These are phyloP conservation scores for Penaeus indicus DNA, from an alignment of 1,140 invertebrate species.

Conservation along the genomic window DNA sequence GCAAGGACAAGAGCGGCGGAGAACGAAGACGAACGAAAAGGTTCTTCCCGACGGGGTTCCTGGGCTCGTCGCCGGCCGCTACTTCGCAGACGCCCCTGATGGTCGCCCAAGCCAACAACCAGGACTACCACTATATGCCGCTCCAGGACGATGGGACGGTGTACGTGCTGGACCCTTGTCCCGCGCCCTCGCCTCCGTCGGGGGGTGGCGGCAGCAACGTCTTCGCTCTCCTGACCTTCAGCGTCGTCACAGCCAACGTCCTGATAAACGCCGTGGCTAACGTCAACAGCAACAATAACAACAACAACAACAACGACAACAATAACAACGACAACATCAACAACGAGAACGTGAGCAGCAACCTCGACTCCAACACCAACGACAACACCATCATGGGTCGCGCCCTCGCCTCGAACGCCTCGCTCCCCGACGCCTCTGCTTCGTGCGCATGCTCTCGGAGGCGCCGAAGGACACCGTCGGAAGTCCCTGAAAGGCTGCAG, in stretches of 20 bases:
- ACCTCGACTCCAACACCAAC: constrained; percentile 43
- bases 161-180: constrained; percentile 25
- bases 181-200: constrained; percentile 14
- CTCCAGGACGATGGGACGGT: constrained; percentile 14
- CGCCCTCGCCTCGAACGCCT: no score
- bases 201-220: constrained; percentile 75
- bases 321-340: constrained; percentile 48
- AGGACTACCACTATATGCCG: constrained; percentile 34
- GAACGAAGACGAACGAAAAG: not conserved
- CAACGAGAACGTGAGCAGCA: constrained; percentile 49
- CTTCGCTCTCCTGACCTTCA: constrained; percentile 68
- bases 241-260: constrained; percentile 42
- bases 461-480: no score
- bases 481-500: no score
- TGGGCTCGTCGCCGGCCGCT: not conserved
- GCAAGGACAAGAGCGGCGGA: not conserved
- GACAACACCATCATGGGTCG: constrained; percentile 40
- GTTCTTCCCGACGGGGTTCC: not conserved
- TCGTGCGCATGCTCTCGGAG: no score
- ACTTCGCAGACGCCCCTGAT: not conserved
- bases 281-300: constrained; percentile 51
- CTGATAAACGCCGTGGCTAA: constrained; percentile 44
- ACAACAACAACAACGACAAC: constrained; percentile 50
- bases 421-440: no score
- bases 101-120: constrained; percentile 23